These are phyloP conservation scores for Agriopis leucophaearia DNA, from an alignment of 2,888 invertebrate species.

Conservation along the genomic window DNA sequence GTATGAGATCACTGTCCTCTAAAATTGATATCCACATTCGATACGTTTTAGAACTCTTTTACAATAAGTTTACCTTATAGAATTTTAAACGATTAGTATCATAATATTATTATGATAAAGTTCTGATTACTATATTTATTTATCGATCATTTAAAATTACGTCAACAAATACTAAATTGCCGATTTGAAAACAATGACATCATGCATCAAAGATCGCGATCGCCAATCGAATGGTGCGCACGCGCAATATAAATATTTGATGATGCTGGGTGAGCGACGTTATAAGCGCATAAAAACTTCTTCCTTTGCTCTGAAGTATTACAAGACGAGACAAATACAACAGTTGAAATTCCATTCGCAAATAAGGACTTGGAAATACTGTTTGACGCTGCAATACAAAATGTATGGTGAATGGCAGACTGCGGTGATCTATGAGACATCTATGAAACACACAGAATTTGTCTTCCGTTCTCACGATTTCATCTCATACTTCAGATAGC, in stretches of 20 bases:
- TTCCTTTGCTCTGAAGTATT: not conserved
- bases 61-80: not conserved
- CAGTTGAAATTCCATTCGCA: not conserved
- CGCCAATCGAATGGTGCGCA: conserved; percentile 21
- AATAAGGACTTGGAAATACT: not conserved
- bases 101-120: conserved; percentile 3
- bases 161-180: conserved; percentile 32
- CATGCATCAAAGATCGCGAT: conserved; percentile 28
- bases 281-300: not conserved
- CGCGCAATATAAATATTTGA: conserved; percentile 37
- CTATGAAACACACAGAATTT: too few relatives aligned
- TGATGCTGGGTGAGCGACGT: conserved; percentile 11
- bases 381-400: not conserved
- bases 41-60: conserved; percentile 4
- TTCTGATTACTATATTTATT: conserved; percentile 1
- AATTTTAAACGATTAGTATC: not conserved
- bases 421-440: too few relatives aligned
- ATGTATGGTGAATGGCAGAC: too few relatives aligned
- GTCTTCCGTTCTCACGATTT: too few relatives aligned
- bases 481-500: too few relatives aligned
- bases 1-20: conserved; percentile 18
- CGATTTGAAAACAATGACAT: conserved; percentile 44
- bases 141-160: conserved; percentile 26
- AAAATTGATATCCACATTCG: not conserved
- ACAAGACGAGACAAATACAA: not conserved